These are phyloP conservation scores for Tethea ocularis DNA, from an alignment of 2,888 invertebrate genomes.

Conservation along the genomic window DNA sequence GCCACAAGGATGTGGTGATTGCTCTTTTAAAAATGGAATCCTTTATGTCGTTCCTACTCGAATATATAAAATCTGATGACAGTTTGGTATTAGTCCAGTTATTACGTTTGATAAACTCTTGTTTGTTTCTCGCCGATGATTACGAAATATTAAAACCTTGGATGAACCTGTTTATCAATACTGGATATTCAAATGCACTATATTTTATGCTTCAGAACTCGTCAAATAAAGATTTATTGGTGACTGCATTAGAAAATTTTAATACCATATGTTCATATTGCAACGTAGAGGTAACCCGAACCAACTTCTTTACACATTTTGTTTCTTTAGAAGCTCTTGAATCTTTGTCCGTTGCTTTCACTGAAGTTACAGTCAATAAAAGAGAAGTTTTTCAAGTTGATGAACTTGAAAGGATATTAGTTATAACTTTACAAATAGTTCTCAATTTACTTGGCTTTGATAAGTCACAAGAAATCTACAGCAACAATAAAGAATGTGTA, in stretches of 20 bases:
- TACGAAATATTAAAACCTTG: conserved; percentile 55
- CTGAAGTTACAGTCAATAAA: conserved; percentile 57
- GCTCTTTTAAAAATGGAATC: conserved; percentile 82
- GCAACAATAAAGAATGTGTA: conserved; percentile 48
- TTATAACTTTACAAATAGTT: conserved; percentile 66
- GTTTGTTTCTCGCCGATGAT: conserved; percentile 69
- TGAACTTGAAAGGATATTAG: conserved; percentile 63
- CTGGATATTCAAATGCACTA: conserved; percentile 83
- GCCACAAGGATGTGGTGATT: conserved; percentile 84
- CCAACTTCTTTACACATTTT: conserved; percentile 64
- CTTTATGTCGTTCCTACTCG: conserved; percentile 82
- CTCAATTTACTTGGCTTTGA: conserved; percentile 68
- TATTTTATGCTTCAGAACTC: conserved; percentile 90
- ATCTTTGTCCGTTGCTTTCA: conserved; percentile 58
- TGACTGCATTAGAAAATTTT: conserved; percentile 84
- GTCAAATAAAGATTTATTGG: conserved; percentile 84
- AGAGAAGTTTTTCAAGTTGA: conserved; percentile 53
- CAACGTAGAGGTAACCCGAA: conserved; percentile 54
- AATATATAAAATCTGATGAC: conserved; percentile 86
- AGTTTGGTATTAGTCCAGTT: conserved; percentile 89
- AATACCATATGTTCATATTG: conserved; percentile 81
- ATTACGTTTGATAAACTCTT: conserved; percentile 86
- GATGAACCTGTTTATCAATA: conserved; percentile 74
- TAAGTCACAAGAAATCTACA: conserved; percentile 56
- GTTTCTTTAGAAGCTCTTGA: conserved; percentile 59